These are phyloP conservation scores for Megaceryle torquata DNA, from an alignment of 2,113 vertebrate species.

Conservation along the genomic window DNA sequence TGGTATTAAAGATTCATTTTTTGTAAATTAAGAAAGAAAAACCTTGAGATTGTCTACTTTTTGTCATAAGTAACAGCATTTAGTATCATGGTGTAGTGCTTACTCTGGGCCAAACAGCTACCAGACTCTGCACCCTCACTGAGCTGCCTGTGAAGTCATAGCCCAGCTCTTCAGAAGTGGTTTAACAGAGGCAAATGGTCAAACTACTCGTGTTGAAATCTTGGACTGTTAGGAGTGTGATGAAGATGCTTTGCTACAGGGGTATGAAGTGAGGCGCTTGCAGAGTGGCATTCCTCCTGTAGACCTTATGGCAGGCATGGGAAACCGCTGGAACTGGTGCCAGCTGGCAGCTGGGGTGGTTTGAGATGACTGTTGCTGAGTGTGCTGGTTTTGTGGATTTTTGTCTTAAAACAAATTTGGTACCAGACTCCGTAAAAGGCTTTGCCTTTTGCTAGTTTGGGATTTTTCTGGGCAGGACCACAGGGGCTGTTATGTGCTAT, in stretches of 20 bases:
- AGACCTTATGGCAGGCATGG: not conserved
- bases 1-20: not conserved
- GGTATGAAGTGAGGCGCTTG: rapidly evolving
- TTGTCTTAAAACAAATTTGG: not conserved
- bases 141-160: not conserved
- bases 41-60: not conserved
- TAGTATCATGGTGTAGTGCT: not conserved
- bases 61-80: too few species aligned
- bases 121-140: not conserved
- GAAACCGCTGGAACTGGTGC: rapidly evolving
- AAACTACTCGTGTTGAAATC: not conserved
- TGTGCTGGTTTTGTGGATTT: not conserved
- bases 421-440: not conserved
- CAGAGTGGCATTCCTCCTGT: not conserved
- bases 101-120: not conserved
- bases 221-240: not conserved
- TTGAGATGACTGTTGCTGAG: not conserved
- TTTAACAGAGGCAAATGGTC: not conserved
- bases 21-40: not conserved
- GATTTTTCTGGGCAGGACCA: not conserved
- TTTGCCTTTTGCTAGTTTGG: not conserved
- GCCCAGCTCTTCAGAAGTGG: not conserved
- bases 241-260: rapidly evolving
- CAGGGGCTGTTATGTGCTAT: not conserved
- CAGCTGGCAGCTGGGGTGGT: not conserved